A percentile compares a stretch with the other conserved stretches of the same genome.
These are phyloP conservation scores for Acrocephalus kingi DNA, from an alignment of 2,113 vertebrate genomes.

Conservation along the genomic window DNA sequence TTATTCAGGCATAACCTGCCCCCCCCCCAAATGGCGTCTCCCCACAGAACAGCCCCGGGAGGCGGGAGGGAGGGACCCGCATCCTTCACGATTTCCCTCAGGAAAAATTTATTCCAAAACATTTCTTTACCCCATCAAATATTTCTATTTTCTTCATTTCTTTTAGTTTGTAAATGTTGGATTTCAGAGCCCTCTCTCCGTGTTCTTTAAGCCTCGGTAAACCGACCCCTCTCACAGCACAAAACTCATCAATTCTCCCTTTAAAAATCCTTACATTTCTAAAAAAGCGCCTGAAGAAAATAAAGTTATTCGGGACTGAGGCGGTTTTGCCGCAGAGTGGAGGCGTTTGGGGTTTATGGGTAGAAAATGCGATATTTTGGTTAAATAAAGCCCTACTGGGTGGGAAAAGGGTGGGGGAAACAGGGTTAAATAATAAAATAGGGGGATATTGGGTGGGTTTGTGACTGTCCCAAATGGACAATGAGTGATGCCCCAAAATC, in stretches of 20 bases:
- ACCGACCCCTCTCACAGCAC: background rate
- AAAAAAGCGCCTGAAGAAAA: background rate
- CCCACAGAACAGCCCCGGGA: background rate
- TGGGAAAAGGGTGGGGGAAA: fast-evolving
- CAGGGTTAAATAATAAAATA: background rate
- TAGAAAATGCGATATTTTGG: background rate
- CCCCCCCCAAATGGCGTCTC: background rate
- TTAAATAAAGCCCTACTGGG: background rate
- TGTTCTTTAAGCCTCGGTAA: background rate
- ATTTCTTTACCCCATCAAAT: background rate
- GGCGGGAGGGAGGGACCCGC: fast-evolving
- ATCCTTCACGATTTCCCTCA: background rate
- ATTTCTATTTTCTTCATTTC: background rate
- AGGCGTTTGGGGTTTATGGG: background rate
- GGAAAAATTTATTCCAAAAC: background rate
- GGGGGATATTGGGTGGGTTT: background rate
- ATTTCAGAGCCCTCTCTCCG: background rate
- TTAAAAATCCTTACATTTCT: background rate
- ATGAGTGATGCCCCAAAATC: background rate
- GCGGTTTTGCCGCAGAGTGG: background rate
- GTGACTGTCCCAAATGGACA: background rate
- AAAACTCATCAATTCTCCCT: background rate
- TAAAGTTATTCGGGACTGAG: background rate
- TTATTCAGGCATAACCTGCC: background rate
- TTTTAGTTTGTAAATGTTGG: too few relatives aligned